Evolutionary conservation across 2,888 invertebrate species (phyloP), one percentile per base, ranked within the genome.

Genomic region (Malacosoma neustria): DNA sequence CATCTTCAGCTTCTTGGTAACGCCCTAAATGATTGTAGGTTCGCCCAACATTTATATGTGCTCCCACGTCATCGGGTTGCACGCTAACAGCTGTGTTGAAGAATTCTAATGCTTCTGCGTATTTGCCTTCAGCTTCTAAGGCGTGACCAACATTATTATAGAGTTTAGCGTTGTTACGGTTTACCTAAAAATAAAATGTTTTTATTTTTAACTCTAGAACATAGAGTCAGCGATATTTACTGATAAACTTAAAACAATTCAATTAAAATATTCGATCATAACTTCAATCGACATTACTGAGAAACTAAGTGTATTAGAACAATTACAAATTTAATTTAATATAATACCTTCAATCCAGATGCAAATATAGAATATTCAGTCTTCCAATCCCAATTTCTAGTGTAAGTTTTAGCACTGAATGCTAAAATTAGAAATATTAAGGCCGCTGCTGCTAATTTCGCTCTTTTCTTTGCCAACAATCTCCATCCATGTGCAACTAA

Each of bases 81-180:
- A 98, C 97, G 62, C 90, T 90, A 13, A 96, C 96, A 9, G 98
- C 98, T 57, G 95, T 94, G 64, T 95, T 92, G 73, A 98, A 98
- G 81, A 96, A 98, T 46, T 90, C 88, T 40, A 98, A 79, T 0
- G 98, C 98, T 67, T 97, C 96, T 1, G 79, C 75, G 54, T 88
- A 91, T 14, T 82, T 85, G 0, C 87, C 87, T 12, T 89, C 89
- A 9, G 89, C 93, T 85, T 98, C 98, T 51, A 98, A 82, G 0
- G 97, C 97, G 75, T 98, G 98, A 0, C 98, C 98, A 2, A 98
- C 97, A 75, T 98, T 98, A 80, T 98, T 98, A 82, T 95, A 98
- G 13, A 98, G 87, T 74, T 98, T 98, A 13, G 98, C 98, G 80
- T 98, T 98, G 48, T 92, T 90, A 51, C 92, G 92, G 68, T 96